Evolutionary conservation across 2,888 invertebrate genomes (phyloP), one percentile per base, ranked within the genome.

Genomic region (Melinopterus prodromus): DNA sequence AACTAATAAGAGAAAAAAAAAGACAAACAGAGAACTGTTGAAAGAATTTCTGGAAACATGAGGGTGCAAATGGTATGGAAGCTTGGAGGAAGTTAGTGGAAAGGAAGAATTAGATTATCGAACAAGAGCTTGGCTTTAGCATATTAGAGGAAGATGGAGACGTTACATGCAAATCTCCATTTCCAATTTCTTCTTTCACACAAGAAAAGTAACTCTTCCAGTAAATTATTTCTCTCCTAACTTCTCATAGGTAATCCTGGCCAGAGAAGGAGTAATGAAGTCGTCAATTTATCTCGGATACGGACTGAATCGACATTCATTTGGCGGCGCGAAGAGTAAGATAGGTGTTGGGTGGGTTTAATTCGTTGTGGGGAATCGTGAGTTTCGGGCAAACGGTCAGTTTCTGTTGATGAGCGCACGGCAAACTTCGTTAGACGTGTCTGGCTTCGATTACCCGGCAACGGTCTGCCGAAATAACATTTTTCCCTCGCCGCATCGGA

Each of bases 391-490:
- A 84, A 84, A 84, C 84, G 84, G 84, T 84, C 85, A 84, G 84
- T 84, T 83, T 83, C 83, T 74, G 83, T 82, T 85, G 85, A 85
- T 84, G 84, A 85, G 85, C 82, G 79, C 84, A 35, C 82, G 83
- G 87, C 85, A 87, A 88, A 88, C 88, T 88, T 88, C 88, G 87
- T 88, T 88, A 88, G 87, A 88, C 86, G 86, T 86, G 88, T 87
- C 88, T 87, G 86, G 87, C 85, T 88, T 88, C 88, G 87, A 88
- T 88, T 88, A 88, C 87, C 84, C 84, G 81, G 84, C 84, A 37
- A 37, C 74, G 74, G 74, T 53, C 53, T 53, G 85, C 85, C 86
- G 86, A 88, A 88, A 88, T 88, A 88, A 88, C 88, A 88, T 88
- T 88, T 88, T 86, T 86, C 88, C 81, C 82, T 83, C 83, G 83